A percentile compares a stretch with the other conserved stretches of the same genome.
phyloP scores from a whole-genome alignment of 1,140 invertebrate genomes.

The Micrasema longulum region DNA sequence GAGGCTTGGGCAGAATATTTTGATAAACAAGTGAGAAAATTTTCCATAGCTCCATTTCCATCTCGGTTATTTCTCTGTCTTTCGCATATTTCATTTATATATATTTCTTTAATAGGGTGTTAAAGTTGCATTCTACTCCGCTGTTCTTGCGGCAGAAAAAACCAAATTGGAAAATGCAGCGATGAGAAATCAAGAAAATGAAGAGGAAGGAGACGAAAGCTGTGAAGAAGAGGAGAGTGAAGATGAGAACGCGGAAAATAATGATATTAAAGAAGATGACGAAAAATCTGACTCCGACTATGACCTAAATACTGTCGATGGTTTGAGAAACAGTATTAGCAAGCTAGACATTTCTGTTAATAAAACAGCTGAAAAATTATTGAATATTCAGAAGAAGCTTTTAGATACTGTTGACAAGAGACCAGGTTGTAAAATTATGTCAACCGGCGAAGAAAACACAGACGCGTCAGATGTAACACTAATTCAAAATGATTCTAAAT shows the following conservation, averaged over 20 bases:
- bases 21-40: conserved; percentile 64
- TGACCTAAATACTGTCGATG: conserved; percentile 57
- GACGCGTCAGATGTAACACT: neutral
- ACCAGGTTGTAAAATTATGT: conserved; percentile 14
- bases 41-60: no score
- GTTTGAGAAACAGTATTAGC: conserved; percentile 63
- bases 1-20: conserved; percentile 92
- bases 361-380: conserved; percentile 66
- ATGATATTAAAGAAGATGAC: conserved; percentile 50
- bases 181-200: conserved; percentile 58
- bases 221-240: conserved; percentile 57
- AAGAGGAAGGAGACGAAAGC: conserved; percentile 57
- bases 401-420: conserved; percentile 56
- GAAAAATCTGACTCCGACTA: conserved; percentile 34
- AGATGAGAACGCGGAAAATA: conserved; percentile 55
- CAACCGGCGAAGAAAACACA: neutral
- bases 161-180: conserved; percentile 63
- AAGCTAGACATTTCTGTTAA: conserved; percentile 60
- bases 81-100: neutral
- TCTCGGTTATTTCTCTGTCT: neutral
- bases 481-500: no score
- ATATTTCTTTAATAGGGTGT: conserved; percentile 63
- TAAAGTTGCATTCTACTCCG: conserved; percentile 87
- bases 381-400: conserved; percentile 65
- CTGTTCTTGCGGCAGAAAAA: conserved; percentile 71